phyloP scores from a whole-genome alignment of 2,888 invertebrate genomes.

The Lampropteryx suffumata region DNA sequence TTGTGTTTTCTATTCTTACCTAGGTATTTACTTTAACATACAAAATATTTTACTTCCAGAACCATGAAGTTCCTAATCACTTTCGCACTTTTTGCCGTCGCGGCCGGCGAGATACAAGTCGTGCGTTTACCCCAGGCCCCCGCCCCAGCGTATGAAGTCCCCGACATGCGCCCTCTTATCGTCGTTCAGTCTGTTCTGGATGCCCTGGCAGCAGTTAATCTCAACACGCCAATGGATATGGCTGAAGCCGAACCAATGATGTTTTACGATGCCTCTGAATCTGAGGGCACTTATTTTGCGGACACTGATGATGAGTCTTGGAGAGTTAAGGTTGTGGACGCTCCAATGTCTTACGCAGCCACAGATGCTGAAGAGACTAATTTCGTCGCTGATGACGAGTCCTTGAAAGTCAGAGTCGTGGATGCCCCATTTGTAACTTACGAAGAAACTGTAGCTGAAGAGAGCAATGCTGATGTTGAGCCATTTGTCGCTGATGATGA shows the following conservation, averaged over 20 bases:
- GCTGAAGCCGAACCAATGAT: not conserved
- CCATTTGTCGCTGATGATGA: not conserved
- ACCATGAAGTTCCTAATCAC: constrained; percentile 63
- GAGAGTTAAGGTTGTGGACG: constrained; percentile 3
- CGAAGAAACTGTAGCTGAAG: not conserved
- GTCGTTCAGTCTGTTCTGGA: constrained; percentile 8
- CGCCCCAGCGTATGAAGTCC: not conserved
- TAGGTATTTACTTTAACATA: not conserved
- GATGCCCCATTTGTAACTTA: not conserved
- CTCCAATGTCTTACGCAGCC: not conserved
- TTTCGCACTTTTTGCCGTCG: constrained; percentile 55
- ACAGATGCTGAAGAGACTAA: not conserved
- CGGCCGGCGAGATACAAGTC: constrained; percentile 35
- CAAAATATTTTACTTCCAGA: constrained; percentile 41
- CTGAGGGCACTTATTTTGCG: not conserved
- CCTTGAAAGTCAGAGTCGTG: not conserved
- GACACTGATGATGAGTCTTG: not conserved
- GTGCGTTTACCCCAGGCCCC: constrained; percentile 12
- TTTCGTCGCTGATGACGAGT: not conserved
- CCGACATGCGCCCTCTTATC: constrained; percentile 14
- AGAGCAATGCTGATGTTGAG: not conserved
- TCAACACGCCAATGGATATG: not conserved
- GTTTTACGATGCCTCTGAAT: not conserved
- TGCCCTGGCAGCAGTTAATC: not conserved
- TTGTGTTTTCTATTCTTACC: too few relatives aligned